Conservation (phyloP, 2,113 vertebrate species). For the Hepsetus odoe region DNA sequence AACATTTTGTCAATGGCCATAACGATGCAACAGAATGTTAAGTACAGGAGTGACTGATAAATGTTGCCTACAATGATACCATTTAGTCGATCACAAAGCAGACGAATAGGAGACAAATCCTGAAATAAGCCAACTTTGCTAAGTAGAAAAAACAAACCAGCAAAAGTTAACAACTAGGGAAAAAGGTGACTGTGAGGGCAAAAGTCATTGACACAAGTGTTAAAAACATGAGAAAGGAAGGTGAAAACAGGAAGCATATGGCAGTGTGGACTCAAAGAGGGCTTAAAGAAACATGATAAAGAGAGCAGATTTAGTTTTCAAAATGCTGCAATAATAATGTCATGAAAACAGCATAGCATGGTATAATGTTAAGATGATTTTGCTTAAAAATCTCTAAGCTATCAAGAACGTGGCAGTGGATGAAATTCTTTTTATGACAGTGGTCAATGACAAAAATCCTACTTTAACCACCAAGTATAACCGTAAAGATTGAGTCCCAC, state of each 20-base stretch:
- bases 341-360: neutral
- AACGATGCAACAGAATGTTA: neutral
- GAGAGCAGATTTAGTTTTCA: neutral
- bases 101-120: neutral
- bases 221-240: conserved; percentile 12
- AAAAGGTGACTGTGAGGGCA: conserved; percentile 9
- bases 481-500: too few species aligned
- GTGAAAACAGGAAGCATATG: conserved; percentile 46
- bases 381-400: neutral
- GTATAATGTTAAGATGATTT: neutral
- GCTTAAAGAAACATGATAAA: neutral
- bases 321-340: neutral
- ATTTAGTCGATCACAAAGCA: neutral
- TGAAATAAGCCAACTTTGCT: neutral
- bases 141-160: neutral
- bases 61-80: neutral
- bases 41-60: neutral
- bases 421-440: too few species aligned
- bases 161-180: neutral
- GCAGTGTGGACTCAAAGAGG: conserved; percentile 15
- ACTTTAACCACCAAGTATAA: too few species aligned
- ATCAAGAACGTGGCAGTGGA: too few species aligned
- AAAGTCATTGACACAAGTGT: neutral
- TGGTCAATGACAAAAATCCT: too few species aligned
- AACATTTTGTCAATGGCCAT: neutral